phyloP scores from a whole-genome alignment of 2,113 vertebrate species.

The Phyllostomus hastatus region DNA sequence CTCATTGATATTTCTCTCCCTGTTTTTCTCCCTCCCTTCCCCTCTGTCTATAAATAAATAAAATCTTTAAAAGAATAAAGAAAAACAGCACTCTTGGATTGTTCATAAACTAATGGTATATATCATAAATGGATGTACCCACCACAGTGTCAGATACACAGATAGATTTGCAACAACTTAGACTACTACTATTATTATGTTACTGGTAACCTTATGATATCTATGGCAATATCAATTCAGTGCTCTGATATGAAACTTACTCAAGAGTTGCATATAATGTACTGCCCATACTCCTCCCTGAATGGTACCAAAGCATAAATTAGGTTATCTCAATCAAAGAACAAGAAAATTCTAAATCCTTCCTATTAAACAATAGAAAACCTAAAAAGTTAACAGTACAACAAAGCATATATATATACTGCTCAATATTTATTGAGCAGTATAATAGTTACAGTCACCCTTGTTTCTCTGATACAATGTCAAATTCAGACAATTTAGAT shows the following conservation, averaged over 20 bases:
- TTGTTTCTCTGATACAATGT: neutral
- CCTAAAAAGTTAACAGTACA: neutral
- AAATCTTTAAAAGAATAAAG: neutral
- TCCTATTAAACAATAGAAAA: neutral
- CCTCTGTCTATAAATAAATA: no score
- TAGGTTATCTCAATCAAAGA: neutral
- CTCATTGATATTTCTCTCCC: no score
- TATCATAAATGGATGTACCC: neutral
- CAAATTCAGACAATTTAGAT: neutral
- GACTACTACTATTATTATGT: neutral
- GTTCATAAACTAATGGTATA: neutral
- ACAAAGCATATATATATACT: neutral
- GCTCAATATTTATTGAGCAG: neutral
- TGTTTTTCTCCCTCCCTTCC: no score
- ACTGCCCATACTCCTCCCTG: neutral
- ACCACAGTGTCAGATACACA: neutral
- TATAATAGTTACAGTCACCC: neutral
- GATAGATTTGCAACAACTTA: neutral
- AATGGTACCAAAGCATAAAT: neutral
- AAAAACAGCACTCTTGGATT: neutral
- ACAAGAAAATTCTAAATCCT: neutral
- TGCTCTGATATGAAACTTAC: neutral
- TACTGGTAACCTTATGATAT: neutral
- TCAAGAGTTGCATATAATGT: neutral
- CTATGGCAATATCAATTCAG: neutral